These are phyloP conservation scores for Panagrolaimus sp. DNA, from an alignment of 1,140 invertebrate species.

Conservation along the genomic window DNA sequence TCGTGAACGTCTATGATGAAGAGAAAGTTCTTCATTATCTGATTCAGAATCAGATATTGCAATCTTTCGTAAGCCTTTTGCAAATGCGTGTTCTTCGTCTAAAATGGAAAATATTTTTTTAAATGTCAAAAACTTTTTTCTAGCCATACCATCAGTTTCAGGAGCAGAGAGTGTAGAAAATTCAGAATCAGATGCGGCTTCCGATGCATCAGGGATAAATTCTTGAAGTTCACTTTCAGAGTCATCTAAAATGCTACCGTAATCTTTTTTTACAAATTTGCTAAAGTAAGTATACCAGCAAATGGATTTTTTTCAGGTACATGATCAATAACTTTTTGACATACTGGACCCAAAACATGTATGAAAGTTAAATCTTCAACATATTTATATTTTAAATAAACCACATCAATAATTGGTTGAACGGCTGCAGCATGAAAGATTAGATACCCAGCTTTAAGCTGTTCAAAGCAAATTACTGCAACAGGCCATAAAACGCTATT, in stretches of 20 bases:
- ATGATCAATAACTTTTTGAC: conserved; percentile 36
- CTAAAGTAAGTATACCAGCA: conserved; percentile 25
- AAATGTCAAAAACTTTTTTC: background rate
- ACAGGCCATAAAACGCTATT: conserved; percentile 26
- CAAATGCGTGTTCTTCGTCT: conserved; percentile 25
- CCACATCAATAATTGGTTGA: conserved; percentile 31
- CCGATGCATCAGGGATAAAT: conserved; percentile 23
- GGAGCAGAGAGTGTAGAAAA: background rate
- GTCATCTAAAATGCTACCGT: conserved; percentile 10
- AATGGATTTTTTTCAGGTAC: conserved; percentile 51
- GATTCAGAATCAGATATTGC: conserved; percentile 34
- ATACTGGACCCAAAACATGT: conserved; percentile 45
- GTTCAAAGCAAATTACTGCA: conserved; percentile 14
- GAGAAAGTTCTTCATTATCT: conserved; percentile 26
- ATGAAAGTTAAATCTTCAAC: conserved; percentile 47
- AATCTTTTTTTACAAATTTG: background rate
- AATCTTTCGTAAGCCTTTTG: conserved; percentile 24
- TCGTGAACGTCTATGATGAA: conserved; percentile 2
- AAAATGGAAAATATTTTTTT: background rate
- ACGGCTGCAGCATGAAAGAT: conserved; percentile 21
- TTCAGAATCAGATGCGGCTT: conserved; percentile 10
- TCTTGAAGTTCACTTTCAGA: conserved; percentile 28
- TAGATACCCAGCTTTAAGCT: conserved; percentile 12
- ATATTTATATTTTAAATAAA: conserved; percentile 42
- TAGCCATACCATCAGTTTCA: background rate